Evolutionary conservation across 2,797 vertebrate species (phyloP).

Genomic region (Coregonus ussuriensis): DNA sequence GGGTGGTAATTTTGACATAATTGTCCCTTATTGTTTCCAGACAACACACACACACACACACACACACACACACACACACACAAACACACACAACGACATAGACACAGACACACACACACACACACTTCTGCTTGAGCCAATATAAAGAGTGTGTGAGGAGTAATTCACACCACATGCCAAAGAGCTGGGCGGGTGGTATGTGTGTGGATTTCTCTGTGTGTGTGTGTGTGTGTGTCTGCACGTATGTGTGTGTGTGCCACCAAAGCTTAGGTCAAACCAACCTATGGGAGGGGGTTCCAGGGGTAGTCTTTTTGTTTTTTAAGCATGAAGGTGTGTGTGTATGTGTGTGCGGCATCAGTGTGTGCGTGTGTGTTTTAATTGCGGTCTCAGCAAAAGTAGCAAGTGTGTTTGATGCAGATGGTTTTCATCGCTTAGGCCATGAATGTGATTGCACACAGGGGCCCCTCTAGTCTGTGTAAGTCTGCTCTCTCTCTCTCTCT

Average conservation of each 20-base stretch:
- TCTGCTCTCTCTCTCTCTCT: too few relatives aligned
- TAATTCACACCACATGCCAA: constrained; percentile 82
- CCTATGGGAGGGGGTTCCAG: constrained; percentile 63
- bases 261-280: constrained; percentile 73
- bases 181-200: constrained; percentile 69
- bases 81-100: too few relatives aligned
- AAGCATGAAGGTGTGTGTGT: constrained; percentile 24
- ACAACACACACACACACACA: constrained; percentile 58
- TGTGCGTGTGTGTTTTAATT: constrained; percentile 65
- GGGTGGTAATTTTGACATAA: constrained; percentile 78
- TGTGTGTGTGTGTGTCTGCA: constrained; percentile 28
- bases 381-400: constrained; percentile 78
- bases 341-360: neutral
- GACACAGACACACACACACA: constrained; percentile 34
- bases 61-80: too few relatives aligned
- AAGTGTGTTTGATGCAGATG: constrained; percentile 77
- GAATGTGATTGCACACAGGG: constrained; percentile 54
- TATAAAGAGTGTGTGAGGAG: constrained; percentile 69
- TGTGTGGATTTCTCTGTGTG: constrained; percentile 17
- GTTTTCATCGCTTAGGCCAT: constrained; percentile 73
- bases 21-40: constrained; percentile 83
- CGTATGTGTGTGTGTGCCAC: constrained; percentile 28
- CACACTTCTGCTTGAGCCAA: constrained; percentile 16
- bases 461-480: neutral
- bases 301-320: constrained; percentile 39